Evolutionary conservation across 2,888 invertebrate species (phyloP).

Genomic region (Muscina levida): DNA sequence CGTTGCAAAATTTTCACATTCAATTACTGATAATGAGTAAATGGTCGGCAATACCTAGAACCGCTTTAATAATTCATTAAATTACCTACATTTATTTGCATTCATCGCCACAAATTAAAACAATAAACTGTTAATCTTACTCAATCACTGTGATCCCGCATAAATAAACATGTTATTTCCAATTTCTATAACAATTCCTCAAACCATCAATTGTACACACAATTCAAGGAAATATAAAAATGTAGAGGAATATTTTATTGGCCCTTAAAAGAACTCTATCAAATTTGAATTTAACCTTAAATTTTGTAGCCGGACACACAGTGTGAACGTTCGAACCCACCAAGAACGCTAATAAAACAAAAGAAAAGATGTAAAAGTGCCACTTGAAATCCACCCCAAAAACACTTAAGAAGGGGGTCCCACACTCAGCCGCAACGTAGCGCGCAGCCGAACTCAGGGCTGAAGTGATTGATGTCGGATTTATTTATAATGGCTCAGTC

Average conservation of each 20-base stretch:
- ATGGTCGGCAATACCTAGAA: too few species aligned
- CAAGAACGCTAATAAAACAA: conserved; percentile 5
- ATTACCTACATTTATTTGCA: too few species aligned
- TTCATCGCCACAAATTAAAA: too few species aligned
- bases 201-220: too few species aligned
- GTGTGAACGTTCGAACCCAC: neutral
- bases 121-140: too few species aligned
- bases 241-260: conserved; percentile 16
- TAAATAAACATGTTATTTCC: too few species aligned
- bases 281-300: conserved; percentile 29
- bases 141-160: too few species aligned
- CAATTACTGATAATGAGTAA: too few species aligned
- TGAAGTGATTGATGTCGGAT: conserved; percentile 46
- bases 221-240: conserved; percentile 20
- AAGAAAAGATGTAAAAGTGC: conserved; percentile 29
- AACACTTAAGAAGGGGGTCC: neutral
- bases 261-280: conserved; percentile 21
- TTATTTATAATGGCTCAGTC: conserved; percentile 48
- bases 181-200: too few species aligned
- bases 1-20: too few species aligned
- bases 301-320: neutral
- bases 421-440: neutral
- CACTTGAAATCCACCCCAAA: conserved; percentile 31
- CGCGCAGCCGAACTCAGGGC: neutral
- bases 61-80: too few species aligned